Evolutionary conservation across 2,797 vertebrate species (phyloP).

Genomic region (Hoplostethus atlanticus): DNA sequence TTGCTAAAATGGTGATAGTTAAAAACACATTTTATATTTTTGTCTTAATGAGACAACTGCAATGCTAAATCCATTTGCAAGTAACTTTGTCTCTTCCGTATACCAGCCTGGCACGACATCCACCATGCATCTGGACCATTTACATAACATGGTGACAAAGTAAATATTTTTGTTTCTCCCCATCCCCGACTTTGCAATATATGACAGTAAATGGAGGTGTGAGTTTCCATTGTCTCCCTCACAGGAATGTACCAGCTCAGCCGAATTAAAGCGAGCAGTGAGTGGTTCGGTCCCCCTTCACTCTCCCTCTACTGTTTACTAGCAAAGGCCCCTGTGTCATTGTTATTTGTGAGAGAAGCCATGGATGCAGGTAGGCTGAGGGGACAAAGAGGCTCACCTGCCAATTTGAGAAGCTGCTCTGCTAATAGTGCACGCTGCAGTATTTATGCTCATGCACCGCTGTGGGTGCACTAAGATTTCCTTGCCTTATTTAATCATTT

Average conservation of each 20-base stretch:
- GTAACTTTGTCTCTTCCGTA: no score
- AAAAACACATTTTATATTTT: not conserved
- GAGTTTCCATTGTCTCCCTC: not conserved
- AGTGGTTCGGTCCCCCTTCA: constrained; percentile 9
- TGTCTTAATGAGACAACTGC: not conserved
- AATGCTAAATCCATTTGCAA: no score
- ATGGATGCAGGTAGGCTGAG: constrained; percentile 4
- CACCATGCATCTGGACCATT: not conserved
- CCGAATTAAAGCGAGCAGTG: constrained; percentile 24
- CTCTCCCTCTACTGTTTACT: constrained; percentile 28
- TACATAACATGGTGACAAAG: not conserved
- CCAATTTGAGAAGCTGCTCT: not conserved
- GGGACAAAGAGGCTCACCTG: constrained; percentile 21
- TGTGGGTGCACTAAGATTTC: not conserved
- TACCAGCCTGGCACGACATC: not conserved
- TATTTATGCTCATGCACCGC: not conserved
- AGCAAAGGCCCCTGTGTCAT: constrained; percentile 13
- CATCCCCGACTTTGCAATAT: constrained; percentile 8
- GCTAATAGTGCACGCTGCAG: constrained; percentile 5
- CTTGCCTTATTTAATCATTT: not conserved
- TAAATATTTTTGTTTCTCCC: not conserved
- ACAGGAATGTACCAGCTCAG: constrained; percentile 9
- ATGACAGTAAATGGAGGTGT: constrained; percentile 16
- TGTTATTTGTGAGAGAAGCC: constrained; percentile 13
- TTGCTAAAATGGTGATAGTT: not conserved